Evolutionary conservation across 2,888 invertebrate species (phyloP), one percentile per base, ranked within the genome.

Genomic region (Mythimna impura): DNA sequence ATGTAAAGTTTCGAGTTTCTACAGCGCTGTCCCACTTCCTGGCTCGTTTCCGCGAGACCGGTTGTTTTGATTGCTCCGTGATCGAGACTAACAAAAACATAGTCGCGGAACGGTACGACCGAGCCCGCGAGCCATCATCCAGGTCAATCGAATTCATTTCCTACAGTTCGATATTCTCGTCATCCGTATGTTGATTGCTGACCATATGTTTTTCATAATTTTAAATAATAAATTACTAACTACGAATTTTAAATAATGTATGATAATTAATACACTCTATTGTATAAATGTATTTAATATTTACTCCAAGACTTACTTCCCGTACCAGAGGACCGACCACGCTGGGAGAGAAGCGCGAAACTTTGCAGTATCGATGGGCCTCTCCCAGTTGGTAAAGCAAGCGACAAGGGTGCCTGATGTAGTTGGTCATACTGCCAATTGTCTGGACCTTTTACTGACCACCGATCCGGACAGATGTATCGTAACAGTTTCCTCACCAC

Each of bases 11-110:
- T 89, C 85, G 90, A 94, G 92, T 95, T 94, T 94, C 93, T 94
- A 93, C 91, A 86, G 84, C 79, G 83, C 81, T 91, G 94, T 88
- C 90, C 94, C 87, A 94, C 94, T 94, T 94, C 91, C 91, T 87
- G 84, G 76, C 83, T 86, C 84, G 89, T 91, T 92, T 92, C 89
- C 89, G 88, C 80, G 87, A 85, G 89, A 93, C 93, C 92, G 92
- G 93, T 94, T 93, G 88, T 89, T 91, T 89, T 89, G 91, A 92
- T 92, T 89, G 86, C 85, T 82, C 84, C 88, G 89, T 90, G 90
- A 91, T 91, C 87, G 85, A 88, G 84, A 87, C 89, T 87, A 86
- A 87, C 88, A 89, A 89, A 89, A 89, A 89, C 89, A 91, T 89
- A 88, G 87, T 90, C 89, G 89, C 90, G 79, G 89, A 92, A 90